These are phyloP conservation scores for Ditula angustiorana DNA, from an alignment of 2,888 invertebrate genomes.

Conservation along the genomic window DNA sequence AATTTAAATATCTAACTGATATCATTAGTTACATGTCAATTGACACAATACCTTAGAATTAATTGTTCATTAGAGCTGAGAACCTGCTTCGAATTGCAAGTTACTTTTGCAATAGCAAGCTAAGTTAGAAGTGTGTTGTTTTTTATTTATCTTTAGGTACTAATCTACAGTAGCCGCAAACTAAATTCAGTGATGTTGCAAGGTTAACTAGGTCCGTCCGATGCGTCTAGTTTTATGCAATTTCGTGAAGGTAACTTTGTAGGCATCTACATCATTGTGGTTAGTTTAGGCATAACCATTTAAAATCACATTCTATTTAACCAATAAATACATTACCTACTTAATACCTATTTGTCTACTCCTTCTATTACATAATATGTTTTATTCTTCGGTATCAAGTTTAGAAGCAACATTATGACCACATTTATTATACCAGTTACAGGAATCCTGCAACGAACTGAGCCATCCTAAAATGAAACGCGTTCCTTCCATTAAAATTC, in stretches of 20 bases:
- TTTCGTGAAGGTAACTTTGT: background rate
- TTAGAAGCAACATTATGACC: no score
- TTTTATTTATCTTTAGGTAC: background rate
- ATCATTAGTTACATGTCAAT: constrained; percentile 31
- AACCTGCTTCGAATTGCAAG: background rate
- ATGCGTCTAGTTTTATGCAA: constrained; percentile 5
- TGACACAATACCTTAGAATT: constrained; percentile 9
- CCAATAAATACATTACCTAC: no score
- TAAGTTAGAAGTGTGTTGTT: background rate
- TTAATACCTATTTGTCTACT: no score
- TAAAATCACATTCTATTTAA: background rate
- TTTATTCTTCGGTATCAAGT: no score
- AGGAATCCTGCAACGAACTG: background rate
- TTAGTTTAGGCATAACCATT: background rate
- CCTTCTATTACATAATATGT: no score
- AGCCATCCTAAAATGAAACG: background rate
- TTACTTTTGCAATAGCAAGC: background rate
- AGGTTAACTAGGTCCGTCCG: background rate
- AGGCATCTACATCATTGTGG: background rate
- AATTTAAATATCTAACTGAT: constrained; percentile 28
- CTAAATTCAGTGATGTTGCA: background rate
- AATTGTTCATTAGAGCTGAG: constrained; percentile 9
- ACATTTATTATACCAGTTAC: no score
- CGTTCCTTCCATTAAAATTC: constrained; percentile 29
- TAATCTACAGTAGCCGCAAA: background rate